Percentiles rank a stretch among this genome's conserved stretches.
Evolutionary conservation across 2,888 invertebrate genomes (phyloP).

Genomic region (Venusia cambrica): DNA sequence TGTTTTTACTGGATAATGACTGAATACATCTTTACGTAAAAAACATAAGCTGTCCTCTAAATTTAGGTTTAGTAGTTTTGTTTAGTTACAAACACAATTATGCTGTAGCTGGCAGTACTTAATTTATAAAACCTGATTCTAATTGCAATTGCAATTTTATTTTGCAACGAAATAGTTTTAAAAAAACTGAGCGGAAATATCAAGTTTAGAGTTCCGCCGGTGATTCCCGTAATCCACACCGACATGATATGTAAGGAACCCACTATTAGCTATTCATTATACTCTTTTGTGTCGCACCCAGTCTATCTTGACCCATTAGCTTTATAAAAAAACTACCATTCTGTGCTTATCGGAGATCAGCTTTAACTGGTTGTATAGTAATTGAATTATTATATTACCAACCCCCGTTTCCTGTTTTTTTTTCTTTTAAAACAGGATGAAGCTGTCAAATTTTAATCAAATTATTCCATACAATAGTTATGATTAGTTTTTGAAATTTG

Average conservation of each 20-base stretch:
- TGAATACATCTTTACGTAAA: too few relatives aligned
- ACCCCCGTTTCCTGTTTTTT: constrained; percentile 58
- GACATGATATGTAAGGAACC: constrained; percentile 60
- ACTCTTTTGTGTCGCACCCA: constrained; percentile 36
- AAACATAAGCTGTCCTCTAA: too few relatives aligned
- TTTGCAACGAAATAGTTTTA: constrained; percentile 12
- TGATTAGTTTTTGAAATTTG: constrained; percentile 47
- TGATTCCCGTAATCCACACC: constrained; percentile 51
- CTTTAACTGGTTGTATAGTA: constrained; percentile 43
- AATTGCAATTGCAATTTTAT: constrained; percentile 2
- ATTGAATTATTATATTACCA: constrained; percentile 57
- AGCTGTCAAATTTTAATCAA: constrained; percentile 74
- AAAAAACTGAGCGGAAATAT: constrained; percentile 50
- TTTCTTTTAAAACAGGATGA: constrained; percentile 54
- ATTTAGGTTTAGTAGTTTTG: too few relatives aligned
- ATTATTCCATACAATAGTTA: constrained; percentile 62
- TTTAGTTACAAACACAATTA: too few relatives aligned
- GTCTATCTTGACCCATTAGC: constrained; percentile 30
- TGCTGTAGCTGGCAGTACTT: too few relatives aligned
- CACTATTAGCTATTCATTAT: constrained; percentile 45
- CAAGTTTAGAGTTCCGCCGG: constrained; percentile 56
- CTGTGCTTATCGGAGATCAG: constrained; percentile 31
- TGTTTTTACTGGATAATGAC: too few relatives aligned
- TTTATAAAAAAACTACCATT: constrained; percentile 10
- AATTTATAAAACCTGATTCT: too few relatives aligned